Evolutionary conservation across 1,140 invertebrate genomes (phyloP).

Genomic region (Drosophila bocqueti): DNA sequence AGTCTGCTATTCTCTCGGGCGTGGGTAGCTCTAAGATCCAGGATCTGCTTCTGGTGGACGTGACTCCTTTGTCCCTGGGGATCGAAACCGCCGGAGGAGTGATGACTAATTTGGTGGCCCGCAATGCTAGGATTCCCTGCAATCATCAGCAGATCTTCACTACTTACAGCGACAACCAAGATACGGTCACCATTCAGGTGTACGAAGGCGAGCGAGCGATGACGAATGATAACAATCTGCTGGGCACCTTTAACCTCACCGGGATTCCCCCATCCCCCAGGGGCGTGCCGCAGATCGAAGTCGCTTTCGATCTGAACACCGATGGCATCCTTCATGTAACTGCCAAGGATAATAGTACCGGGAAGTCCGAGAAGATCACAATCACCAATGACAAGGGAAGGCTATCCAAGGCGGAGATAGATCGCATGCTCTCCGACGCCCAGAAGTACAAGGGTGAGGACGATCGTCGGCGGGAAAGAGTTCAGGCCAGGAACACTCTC

Average conservation of each 20-base stretch:
- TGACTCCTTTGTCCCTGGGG: constrained; percentile 89
- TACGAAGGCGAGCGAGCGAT: constrained; percentile 90
- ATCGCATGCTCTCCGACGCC: constrained; percentile 94
- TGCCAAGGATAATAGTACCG: constrained; percentile 91
- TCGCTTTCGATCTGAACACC: constrained; percentile 92
- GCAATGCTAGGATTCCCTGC: constrained; percentile 90
- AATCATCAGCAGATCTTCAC: constrained; percentile 89
- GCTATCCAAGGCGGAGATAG: constrained; percentile 95
- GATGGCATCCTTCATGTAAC: constrained; percentile 93
- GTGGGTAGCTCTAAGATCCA: constrained; percentile 90
- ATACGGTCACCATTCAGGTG: constrained; percentile 92
- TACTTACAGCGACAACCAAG: constrained; percentile 89
- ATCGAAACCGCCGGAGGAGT: constrained; percentile 90
- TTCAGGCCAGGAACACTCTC: constrained; percentile 91
- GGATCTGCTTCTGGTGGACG: constrained; percentile 91
- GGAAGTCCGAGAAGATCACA: constrained; percentile 91
- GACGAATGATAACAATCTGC: constrained; percentile 92
- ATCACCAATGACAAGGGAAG: constrained; percentile 98
- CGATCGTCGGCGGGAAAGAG: constrained; percentile 88
- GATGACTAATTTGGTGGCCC: constrained; percentile 89
- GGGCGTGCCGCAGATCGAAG: constrained; percentile 88
- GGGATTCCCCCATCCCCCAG: constrained; percentile 90
- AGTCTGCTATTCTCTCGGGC: constrained; percentile 91
- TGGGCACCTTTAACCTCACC: constrained; percentile 91
- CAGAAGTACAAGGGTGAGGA: constrained; percentile 90